Evolutionary conservation across 2,113 vertebrate genomes (phyloP), one percentile per base, ranked within the genome.

Genomic region (Neolamprologus hecqui): DNA sequence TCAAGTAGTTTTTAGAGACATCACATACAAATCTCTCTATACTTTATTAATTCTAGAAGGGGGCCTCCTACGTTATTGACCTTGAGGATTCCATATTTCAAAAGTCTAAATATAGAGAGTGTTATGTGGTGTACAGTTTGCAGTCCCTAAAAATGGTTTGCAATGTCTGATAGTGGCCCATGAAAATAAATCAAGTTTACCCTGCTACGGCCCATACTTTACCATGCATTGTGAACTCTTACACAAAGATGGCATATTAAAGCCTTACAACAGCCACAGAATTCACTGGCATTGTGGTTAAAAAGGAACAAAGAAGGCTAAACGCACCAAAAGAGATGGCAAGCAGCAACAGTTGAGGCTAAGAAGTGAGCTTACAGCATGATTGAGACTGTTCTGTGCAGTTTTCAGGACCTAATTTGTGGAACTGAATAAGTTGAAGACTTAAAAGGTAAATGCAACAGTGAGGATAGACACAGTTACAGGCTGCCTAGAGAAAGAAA

Each of bases 231-330:
- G 6, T 86, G 82, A 86, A 79, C 57, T 77, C 40, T 84, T 45
- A 68, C 28, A 83, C 33, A 89, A 15, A 55, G 83, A 84, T 83
- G 83, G 31, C 73, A 79, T 26, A 6, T 81, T 31, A 81, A 79
- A 79, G 58, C 84, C 85, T 93, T 84, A 89, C 86, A 79, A 91
- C 23, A 84, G 81, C 37, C 81, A 55, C 45, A 83, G 81, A 83
- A 79, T 90, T 35, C 17, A 79, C 35, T 80, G 58, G 9, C 35
- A 84, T 57, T 53, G 82, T 63, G 35, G 17, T 3, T 2, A 11
- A 45, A 31, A 51, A 21, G 28, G 31, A 49, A 53, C 23, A 14
- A 80, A 17, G n/a, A 63, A 73, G 23, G 11, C 3, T 33, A 55
- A 63, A 77, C 26, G 14, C 57, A 35, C 6, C 15, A 19, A 21